phyloP scores from a whole-genome alignment of 2,113 vertebrate genomes.

The Mellivora capensis region DNA sequence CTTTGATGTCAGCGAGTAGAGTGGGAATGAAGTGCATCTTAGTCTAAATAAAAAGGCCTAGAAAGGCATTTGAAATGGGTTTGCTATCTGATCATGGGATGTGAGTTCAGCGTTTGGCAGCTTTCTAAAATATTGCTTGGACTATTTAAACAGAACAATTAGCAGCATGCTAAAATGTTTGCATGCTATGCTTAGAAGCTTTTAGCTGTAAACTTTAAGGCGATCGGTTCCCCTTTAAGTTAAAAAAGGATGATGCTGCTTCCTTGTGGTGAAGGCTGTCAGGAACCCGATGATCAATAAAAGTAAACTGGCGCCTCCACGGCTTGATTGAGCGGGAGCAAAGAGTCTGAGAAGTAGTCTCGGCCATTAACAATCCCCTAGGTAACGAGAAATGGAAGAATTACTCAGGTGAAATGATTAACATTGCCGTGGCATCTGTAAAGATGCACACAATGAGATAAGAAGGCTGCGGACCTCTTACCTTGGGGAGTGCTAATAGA shows the following conservation, averaged over 20 bases:
- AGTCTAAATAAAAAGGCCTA: slow-evolving; percentile 67
- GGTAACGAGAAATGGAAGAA: slow-evolving; percentile 82
- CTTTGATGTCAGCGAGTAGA: slow-evolving; percentile 58
- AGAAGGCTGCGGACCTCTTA: slow-evolving; percentile 48
- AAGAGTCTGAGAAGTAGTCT: slow-evolving; percentile 80
- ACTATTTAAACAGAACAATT: slow-evolving; percentile 72
- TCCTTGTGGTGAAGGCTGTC: slow-evolving; percentile 80
- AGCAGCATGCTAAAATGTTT: slow-evolving; percentile 66
- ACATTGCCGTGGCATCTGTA: slow-evolving; percentile 68
- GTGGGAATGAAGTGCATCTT: slow-evolving; percentile 60
- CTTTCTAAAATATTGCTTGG: slow-evolving; percentile 65
- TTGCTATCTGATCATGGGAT: slow-evolving; percentile 34
- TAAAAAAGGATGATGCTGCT: slow-evolving; percentile 69
- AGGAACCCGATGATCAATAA: slow-evolving; percentile 81
- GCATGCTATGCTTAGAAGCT: slow-evolving; percentile 62
- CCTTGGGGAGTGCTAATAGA: slow-evolving; percentile 70
- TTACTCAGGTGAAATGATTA: slow-evolving; percentile 81
- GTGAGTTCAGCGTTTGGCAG: slow-evolving; percentile 61
- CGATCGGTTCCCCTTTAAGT: slow-evolving; percentile 56
- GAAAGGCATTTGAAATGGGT: slow-evolving; percentile 45
- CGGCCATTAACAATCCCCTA: slow-evolving; percentile 82
- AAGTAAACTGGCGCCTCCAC: slow-evolving; percentile 81
- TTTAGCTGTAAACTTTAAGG: slow-evolving; percentile 66
- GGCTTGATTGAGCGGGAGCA: slow-evolving; percentile 77
- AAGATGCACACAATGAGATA: slow-evolving; percentile 64